phyloP scores from a whole-genome alignment of 2,113 vertebrate species.

The Scomber scombrus region DNA sequence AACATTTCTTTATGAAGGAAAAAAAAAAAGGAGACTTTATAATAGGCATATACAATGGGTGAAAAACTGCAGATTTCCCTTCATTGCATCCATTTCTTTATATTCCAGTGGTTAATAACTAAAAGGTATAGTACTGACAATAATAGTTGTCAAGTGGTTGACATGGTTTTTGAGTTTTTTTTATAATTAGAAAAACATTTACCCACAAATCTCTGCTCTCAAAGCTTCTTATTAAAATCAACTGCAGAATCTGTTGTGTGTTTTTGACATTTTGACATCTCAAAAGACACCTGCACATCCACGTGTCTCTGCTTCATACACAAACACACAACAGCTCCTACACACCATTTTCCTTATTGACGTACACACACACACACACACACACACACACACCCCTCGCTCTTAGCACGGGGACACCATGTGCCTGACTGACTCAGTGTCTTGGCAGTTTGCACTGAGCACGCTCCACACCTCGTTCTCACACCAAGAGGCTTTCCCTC shows the following conservation, averaged over 20 bases:
- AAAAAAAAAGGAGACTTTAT: no score
- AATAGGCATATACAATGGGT: no score
- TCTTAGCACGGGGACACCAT: conserved; percentile 14
- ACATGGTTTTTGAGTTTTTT: neutral
- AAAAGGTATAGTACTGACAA: no score
- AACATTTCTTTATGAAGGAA: no score
- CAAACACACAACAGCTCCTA: conserved; percentile 12
- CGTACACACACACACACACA: neutral
- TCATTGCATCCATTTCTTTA: no score
- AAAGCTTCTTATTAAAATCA: no score
- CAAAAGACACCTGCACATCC: conserved; percentile 38
- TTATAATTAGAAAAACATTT: neutral
- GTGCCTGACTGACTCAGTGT: conserved; percentile 41
- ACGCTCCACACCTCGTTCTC: conserved; percentile 41
- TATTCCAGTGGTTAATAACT: no score
- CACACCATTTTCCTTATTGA: conserved; percentile 9
- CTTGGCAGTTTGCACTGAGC: conserved; percentile 9
- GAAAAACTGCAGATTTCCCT: no score
- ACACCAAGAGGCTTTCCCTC: conserved; percentile 27
- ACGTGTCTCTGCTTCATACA: conserved; percentile 19
- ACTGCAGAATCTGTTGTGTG: neutral
- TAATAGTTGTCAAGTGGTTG: neutral
- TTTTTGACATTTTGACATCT: neutral
- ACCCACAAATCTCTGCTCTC: no score
- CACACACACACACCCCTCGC: neutral